Base-by-base conservation (phyloP, 2,113 vertebrate genomes). In the Mesembrinibis cayennensis region DNA sequence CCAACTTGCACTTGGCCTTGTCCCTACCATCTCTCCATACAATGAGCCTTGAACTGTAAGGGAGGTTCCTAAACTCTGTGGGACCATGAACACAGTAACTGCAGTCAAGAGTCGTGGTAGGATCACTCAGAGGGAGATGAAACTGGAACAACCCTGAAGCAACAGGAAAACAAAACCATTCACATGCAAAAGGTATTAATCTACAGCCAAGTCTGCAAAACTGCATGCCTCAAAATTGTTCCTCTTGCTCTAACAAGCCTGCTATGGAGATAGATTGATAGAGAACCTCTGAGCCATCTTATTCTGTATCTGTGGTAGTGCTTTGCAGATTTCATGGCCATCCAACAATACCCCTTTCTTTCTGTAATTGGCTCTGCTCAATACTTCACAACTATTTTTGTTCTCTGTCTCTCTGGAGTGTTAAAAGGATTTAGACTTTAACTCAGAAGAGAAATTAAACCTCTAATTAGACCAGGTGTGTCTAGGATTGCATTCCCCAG, bases 381-480 rank as follows among this genome's bases (percentile, higher is more conserved):
- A 26, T 90, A 49, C 44, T 95, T 90, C 70, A 78, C 61, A 91
- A 45, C 15, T 58, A 49, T 83, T 87, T 93, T 62, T 87, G 76
- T 74, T 82, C 45, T 66, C 47, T 67, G 30, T 79, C 89, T 65
- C 82, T 91, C 70, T 3, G 3, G 82, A 95, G 78, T 82, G 40
- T 81, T 88, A 76, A 97, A 95, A 92, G 66, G 90, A 91, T 93
- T 93, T 94, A 94, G 69, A 93, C 61, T 83, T 95, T 44, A 81
- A 92, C 81, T 70, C 79, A 50, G 50, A 62, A 92, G 78, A 96
- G 86, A 97, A 95, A 97, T 94, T 94, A 95, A 96, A 91, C 90
- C 83, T 93, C 89, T 95, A 97, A 97, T 97, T 97, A 97, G 62
- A 87, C 50, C 91, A 96, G 93, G 94, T 96, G 58, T 79, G 61